Evolutionary conservation across 2,113 vertebrate species (phyloP), one percentile per base, ranked within the genome.

Genomic region (Euleptes europaea): DNA sequence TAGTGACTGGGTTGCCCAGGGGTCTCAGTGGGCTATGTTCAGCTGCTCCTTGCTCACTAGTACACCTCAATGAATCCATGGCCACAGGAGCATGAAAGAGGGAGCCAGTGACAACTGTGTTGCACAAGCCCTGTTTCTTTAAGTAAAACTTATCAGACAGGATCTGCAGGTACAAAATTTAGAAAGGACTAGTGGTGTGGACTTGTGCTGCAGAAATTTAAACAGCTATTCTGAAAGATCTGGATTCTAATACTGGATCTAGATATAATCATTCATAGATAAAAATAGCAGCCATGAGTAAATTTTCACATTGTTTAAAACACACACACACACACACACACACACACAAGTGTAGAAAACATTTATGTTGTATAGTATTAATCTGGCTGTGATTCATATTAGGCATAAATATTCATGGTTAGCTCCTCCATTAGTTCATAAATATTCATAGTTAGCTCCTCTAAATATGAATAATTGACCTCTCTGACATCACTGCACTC

Each of bases 331-430:
- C 65, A 8, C 13, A n/a, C 76, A 74, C 69, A 76, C n/a, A 17
- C 26, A 78, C 38, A 90, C 84, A 81, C 51, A 54, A 54, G 51
- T 31, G 42, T 67, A 70, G 83, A 71, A 88, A 92, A 86, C 86
- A 38, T 57, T 33, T 76, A 40, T 89, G 67, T 85, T 75, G 63
- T 75, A 23, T 67, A 78, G 14, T 26, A 28, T 73, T 78, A 63
- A 81, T 90, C 72, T 76, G 31, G 47, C 65, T 92, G 89, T 65
- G 70, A 90, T 92, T 93, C 91, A 89, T 88, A 85, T 78, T 85
- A 86, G 89, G 44, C 86, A 83, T 92, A 88, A 91, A 90, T 92
- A 93, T 88, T 89, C 88, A 92, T 92, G 71, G 60, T 19, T 73
- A 89, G 85, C 86, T 89, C 73, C 90, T 90, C n/a, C n/a, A n/a